phyloP scores from a whole-genome alignment of 2,797 vertebrate genomes.

The Phaenicophaeus curvirostris region DNA sequence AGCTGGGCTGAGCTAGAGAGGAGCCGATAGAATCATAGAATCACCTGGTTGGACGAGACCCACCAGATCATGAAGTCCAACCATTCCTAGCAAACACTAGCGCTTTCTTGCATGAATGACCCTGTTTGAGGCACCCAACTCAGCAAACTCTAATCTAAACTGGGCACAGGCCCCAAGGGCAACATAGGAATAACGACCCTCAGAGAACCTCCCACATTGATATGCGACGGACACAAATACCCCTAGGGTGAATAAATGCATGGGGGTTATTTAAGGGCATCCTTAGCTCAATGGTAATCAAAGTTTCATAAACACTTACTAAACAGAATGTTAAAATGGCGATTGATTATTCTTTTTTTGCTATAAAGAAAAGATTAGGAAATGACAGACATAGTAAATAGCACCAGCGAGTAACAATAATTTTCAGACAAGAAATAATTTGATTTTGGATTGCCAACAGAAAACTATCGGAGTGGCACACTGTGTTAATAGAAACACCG shows the following conservation, averaged over 20 bases:
- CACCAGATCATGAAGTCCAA: no score
- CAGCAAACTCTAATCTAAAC: not conserved
- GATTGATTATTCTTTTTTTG: constrained; percentile 34
- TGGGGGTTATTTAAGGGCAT: rapidly evolving
- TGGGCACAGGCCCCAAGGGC: not conserved
- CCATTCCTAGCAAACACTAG: no score
- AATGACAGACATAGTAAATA: not conserved
- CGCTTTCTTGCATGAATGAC: not conserved
- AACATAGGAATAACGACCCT: not conserved
- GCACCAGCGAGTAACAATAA: constrained; percentile 1
- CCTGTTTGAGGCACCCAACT: not conserved
- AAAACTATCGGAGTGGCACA: constrained; percentile 41
- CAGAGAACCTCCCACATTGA: not conserved
- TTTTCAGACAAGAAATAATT: constrained; percentile 50
- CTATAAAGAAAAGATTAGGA: constrained; percentile 22
- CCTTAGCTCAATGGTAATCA: not conserved
- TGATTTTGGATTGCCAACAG: constrained; percentile 35
- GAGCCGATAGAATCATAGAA: not conserved
- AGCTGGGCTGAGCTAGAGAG: not conserved
- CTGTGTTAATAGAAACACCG: constrained; percentile 21
- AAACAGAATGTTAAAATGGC: constrained; percentile 52
- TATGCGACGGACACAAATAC: not conserved
- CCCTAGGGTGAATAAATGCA: not conserved
- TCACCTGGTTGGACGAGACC: no score
- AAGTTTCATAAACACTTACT: constrained; percentile 30